These are phyloP conservation scores for Mormyrus hasselquistii DNA, from an alignment of 2,797 vertebrate species.

Conservation along the genomic window DNA sequence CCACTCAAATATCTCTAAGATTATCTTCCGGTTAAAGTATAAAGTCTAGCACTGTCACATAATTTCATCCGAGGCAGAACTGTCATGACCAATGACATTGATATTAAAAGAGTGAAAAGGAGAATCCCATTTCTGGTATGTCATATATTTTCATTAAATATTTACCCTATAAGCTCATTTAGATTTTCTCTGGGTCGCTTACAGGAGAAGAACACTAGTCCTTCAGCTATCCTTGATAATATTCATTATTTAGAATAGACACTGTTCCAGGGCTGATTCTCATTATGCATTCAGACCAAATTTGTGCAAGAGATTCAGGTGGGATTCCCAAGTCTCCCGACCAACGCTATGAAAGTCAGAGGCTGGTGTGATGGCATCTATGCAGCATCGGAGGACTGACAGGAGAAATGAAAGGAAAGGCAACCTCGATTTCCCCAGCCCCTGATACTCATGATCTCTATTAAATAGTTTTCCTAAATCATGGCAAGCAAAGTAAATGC, in stretches of 20 bases:
- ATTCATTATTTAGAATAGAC: conserved; percentile 51
- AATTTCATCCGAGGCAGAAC: background rate
- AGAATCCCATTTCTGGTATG: background rate
- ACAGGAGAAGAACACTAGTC: conserved; percentile 39
- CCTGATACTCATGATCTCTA: conserved; percentile 37
- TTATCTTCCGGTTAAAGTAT: background rate
- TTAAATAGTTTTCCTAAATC: conserved; percentile 40
- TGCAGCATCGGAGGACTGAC: conserved; percentile 12
- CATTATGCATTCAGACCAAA: conserved; percentile 61
- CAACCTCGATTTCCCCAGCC: conserved; percentile 24
- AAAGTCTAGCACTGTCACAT: background rate
- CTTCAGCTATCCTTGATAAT: conserved; percentile 57
- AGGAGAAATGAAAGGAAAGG: conserved; percentile 24
- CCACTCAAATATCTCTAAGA: background rate
- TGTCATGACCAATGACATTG: conserved; percentile 9
- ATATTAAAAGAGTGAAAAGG: background rate
- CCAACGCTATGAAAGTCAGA: conserved; percentile 53
- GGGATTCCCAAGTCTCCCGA: conserved; percentile 47
- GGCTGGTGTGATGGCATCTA: conserved; percentile 38
- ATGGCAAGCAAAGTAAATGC: conserved; percentile 65
- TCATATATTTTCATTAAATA: conserved; percentile 41
- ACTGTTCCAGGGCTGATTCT: conserved; percentile 47
- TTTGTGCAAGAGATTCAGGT: conserved; percentile 54
- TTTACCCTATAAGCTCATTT: conserved; percentile 39
- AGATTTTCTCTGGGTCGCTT: conserved; percentile 56